phyloP scores from a whole-genome alignment of 2,113 vertebrate genomes.

The Xerus inauris region DNA sequence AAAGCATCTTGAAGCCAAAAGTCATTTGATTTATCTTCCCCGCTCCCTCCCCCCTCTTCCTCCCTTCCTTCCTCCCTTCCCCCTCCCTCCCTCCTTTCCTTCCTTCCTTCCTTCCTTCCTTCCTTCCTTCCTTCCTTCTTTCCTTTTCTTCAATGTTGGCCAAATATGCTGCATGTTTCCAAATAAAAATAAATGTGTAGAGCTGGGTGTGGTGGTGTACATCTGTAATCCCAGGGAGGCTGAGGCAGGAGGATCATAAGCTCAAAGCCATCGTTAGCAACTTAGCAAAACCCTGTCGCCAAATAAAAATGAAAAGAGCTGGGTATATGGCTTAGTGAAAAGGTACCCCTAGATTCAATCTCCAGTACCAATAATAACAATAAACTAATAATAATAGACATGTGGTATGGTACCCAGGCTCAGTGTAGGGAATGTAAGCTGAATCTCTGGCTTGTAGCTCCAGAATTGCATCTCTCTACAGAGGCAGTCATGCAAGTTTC shows the following conservation, averaged over 20 bases:
- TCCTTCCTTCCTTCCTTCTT: background rate
- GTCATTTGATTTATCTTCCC: background rate
- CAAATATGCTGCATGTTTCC: background rate
- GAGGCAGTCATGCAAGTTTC: background rate
- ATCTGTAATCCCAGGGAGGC: background rate
- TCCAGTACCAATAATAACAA: background rate
- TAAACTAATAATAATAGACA: background rate
- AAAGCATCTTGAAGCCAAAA: constrained; percentile 3
- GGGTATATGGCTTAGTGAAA: background rate
- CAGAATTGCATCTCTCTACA: background rate
- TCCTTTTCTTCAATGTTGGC: background rate
- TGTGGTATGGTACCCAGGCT: background rate
- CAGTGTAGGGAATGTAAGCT: background rate
- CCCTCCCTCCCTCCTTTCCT: too few species aligned
- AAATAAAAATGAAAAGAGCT: background rate
- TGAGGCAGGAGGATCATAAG: background rate
- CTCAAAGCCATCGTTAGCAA: background rate
- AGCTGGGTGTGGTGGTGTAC: background rate
- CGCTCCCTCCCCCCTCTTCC: too few species aligned
- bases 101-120: background rate
- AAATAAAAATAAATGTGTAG: background rate
- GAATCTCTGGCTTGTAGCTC: background rate
- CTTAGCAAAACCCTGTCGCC: background rate
- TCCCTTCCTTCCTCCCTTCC: background rate
- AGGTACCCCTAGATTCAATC: background rate